phyloP scores from a whole-genome alignment of 2,797 vertebrate genomes.

The Chaunax sp. region DNA sequence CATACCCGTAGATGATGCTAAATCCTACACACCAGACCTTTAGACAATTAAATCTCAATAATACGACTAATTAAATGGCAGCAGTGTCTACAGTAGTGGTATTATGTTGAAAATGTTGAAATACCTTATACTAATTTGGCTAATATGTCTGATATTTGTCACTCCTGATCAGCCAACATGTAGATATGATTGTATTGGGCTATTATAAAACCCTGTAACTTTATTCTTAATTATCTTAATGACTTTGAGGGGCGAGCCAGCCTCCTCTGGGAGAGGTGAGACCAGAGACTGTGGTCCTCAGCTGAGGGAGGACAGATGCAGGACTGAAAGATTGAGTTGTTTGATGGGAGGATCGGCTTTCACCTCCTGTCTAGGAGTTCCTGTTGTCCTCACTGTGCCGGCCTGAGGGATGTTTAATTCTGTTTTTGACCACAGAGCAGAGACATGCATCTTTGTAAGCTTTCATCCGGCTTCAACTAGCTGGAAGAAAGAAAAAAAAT shows the following conservation, averaged over 20 bases:
- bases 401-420: conserved; percentile 48
- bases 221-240: conserved; percentile 70
- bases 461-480: conserved; percentile 35
- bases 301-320: conserved; percentile 68
- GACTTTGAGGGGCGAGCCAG: conserved; percentile 40
- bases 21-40: no score
- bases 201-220: conserved; percentile 51
- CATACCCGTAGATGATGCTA: no score
- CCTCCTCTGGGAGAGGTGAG: conserved; percentile 54
- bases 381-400: conserved; percentile 44
- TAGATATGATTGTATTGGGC: conserved; percentile 25
- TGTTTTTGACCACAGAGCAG: conserved; percentile 30
- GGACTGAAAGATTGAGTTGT: conserved; percentile 61
- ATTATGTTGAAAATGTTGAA: no score
- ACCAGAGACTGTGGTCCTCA: conserved; percentile 47
- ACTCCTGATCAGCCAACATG: conserved; percentile 11
- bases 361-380: conserved; percentile 72
- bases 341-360: conserved; percentile 75
- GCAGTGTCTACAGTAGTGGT: not conserved
- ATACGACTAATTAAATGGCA: not conserved
- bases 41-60: not conserved
- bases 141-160: conserved; percentile 9
- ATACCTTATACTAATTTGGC: no score
- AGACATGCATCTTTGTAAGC: conserved; percentile 48
- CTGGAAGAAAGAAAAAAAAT: conserved; percentile 38